Base-by-base conservation (phyloP, 2,113 vertebrate genomes). In the Pteruthius melanotis region DNA sequence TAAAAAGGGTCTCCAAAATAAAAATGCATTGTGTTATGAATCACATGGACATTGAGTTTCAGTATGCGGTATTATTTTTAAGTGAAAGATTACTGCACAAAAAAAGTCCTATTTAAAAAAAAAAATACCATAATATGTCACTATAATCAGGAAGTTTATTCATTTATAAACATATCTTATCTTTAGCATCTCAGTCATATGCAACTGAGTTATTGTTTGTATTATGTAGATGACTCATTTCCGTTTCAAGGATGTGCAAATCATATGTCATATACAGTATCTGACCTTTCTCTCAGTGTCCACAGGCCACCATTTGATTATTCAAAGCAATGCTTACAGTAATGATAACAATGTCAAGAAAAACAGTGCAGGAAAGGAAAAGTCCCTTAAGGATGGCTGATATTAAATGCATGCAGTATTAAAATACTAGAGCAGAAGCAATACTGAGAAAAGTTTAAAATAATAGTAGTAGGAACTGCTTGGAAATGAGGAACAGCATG, bases 111-210 rank as follows among this genome's bases (percentile, higher is more conserved):
- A 39, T 39, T 47, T 65, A 5, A 4, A 20, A 10, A 19, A 42
- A 22, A 89, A 39, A 40, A 59, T 90, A 56, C 91, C 80, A 54
- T 96, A 92, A 89, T 97, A 71, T 19, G 89, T 85, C 70, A 65
- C 61, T 94, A 94, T 64, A 92, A 95, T 94, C 92, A 96, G 97
- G 97, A 98, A 98, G 98, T 98, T 98, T 98, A 98, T 97, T 97
- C 92, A 83, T 96, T 98, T 98, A 95, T 98, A 98, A 98, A 98
- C 98, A 98, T 95, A 96, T 96, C 96, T 98, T 98, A 98, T 98
- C 97, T 98, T 97, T 97, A 97, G 95, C 97, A 97, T 98, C 97
- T 97, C 95, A 96, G 96, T 98, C 96, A 98, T 98, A 98, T 97
- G 96, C 95, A 94, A 95, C 74, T 57, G 92, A 97, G 85, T 98